Evolutionary conservation across 2,888 invertebrate genomes (phyloP).

Genomic region (Prosopocoilus inquinatus): DNA sequence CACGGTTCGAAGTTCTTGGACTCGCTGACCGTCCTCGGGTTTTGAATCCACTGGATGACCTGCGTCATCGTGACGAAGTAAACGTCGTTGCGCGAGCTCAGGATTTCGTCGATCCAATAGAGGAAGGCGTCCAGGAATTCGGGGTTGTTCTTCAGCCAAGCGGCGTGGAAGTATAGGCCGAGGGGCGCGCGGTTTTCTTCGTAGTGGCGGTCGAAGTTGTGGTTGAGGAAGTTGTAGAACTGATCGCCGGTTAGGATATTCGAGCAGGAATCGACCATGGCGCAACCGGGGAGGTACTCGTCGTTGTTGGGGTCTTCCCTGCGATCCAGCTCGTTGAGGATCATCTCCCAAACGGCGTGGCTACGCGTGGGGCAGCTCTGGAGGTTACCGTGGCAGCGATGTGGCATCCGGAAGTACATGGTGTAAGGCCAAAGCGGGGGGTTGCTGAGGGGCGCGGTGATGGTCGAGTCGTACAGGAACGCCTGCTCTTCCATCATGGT

Average conservation of each 20-base stretch:
- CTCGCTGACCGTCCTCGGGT: constrained; percentile 79
- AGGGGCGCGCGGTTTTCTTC: constrained; percentile 86
- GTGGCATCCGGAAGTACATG: constrained; percentile 96
- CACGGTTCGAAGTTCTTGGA: constrained; percentile 91
- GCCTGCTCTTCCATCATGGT: constrained; percentile 97
- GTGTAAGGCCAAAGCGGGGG: constrained; percentile 98
- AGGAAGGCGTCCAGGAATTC: constrained; percentile 90
- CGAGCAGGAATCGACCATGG: constrained; percentile 94
- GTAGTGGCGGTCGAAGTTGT: constrained; percentile 91
- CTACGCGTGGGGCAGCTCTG: constrained; percentile 90
- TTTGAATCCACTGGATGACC: constrained; percentile 94
- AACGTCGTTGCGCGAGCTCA: constrained; percentile 83
- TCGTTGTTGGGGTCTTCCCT: constrained; percentile 88
- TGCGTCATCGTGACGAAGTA: constrained; percentile 96
- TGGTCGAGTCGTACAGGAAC: constrained; percentile 93
- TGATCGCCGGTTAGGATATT: constrained; percentile 90
- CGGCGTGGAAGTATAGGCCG: constrained; percentile 90
- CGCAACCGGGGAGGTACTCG: constrained; percentile 86
- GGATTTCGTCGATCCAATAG: constrained; percentile 89
- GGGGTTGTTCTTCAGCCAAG: constrained; percentile 90
- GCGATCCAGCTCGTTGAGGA: constrained; percentile 90
- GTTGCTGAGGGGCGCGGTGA: constrained; percentile 86
- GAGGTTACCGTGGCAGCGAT: constrained; percentile 88
- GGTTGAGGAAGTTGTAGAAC: constrained; percentile 91
- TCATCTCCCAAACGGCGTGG: constrained; percentile 96